These are phyloP conservation scores for Mesocricetus auratus DNA, from an alignment of 2,113 vertebrate genomes.

Conservation along the genomic window DNA sequence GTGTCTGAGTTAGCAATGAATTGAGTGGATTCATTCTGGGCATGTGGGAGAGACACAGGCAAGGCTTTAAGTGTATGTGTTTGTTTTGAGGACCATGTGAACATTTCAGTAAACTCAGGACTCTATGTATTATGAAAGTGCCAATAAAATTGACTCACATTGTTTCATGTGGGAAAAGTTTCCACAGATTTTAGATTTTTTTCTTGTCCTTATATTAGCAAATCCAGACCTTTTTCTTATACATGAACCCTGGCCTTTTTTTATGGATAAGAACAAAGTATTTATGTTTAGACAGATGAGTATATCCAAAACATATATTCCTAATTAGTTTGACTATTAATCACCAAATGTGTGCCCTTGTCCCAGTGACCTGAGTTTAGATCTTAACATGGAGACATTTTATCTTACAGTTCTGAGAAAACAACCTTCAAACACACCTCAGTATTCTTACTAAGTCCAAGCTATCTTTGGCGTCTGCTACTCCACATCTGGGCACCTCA, in stretches of 20 bases:
- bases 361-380: background rate
- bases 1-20: background rate
- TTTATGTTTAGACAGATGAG: background rate
- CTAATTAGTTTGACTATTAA: background rate
- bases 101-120: background rate
- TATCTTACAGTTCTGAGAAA: background rate
- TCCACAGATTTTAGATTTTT: background rate
- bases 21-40: background rate
- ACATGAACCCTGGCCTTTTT: background rate
- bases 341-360: background rate
- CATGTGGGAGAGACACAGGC: background rate
- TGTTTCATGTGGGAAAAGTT: background rate
- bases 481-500: background rate
- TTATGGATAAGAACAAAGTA: background rate
- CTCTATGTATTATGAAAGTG: background rate
- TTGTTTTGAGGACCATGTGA: background rate
- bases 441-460: background rate
- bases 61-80: background rate
- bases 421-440: background rate
- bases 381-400: background rate
- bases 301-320: background rate
- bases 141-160: background rate
- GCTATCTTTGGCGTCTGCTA: background rate
- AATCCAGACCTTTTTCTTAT: background rate
- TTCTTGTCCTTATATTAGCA: background rate